A percentile compares a stretch with the other conserved stretches of the same genome.
Conservation (phyloP, 2,797 vertebrate species). For the Dendrocincla fuliginosa region DNA sequence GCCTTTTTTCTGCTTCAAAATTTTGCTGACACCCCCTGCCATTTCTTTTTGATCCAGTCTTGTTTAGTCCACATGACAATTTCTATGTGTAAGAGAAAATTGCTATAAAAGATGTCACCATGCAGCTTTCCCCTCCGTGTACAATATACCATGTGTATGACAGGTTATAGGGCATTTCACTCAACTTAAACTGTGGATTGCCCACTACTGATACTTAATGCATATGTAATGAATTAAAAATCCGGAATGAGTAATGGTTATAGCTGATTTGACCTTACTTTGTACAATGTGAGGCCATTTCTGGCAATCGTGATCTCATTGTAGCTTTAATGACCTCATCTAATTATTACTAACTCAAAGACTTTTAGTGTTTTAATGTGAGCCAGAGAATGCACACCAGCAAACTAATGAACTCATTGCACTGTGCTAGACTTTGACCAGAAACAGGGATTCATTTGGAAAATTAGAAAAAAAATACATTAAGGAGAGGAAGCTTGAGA, state of each 20-base stretch:
- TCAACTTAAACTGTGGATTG: neutral
- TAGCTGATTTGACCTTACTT: constrained; percentile 75
- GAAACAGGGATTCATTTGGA: constrained; percentile 73
- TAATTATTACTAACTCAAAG: constrained; percentile 76
- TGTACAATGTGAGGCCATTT: constrained; percentile 61
- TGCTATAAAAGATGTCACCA: neutral
- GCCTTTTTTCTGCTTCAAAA: neutral
- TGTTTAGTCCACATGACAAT: neutral
- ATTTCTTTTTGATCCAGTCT: neutral
- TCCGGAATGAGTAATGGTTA: constrained; percentile 64
- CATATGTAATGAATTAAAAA: constrained; percentile 54
- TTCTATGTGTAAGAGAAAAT: neutral
- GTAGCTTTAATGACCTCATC: constrained; percentile 78
- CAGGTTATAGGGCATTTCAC: neutral
- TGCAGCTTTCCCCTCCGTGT: neutral
- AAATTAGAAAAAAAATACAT: constrained; percentile 67
- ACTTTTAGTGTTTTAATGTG: constrained; percentile 68
- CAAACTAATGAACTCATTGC: constrained; percentile 74
- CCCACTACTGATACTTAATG: constrained; percentile 49
- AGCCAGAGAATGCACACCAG: constrained; percentile 61
- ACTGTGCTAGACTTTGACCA: constrained; percentile 62
- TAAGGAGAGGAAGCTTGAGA: constrained; percentile 57
- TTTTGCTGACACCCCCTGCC: fast-evolving
- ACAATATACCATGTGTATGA: fast-evolving
- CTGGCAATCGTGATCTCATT: constrained; percentile 76